These are phyloP conservation scores for Bimastos eiseni DNA, from an alignment of 2,888 invertebrate genomes.

Conservation along the genomic window DNA sequence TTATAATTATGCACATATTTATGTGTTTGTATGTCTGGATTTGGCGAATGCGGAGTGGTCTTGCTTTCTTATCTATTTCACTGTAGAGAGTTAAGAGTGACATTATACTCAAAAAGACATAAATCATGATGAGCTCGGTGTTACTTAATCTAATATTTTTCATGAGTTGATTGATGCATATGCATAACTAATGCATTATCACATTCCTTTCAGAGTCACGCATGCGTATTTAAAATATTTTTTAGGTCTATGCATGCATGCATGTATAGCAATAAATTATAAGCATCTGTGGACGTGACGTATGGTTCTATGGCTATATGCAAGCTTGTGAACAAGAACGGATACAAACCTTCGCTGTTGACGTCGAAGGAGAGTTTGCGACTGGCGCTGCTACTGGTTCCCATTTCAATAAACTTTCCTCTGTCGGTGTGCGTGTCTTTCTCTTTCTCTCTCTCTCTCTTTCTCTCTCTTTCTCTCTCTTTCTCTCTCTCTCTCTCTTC, in stretches of 20 bases:
- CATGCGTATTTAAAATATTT: no score
- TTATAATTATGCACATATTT: no score
- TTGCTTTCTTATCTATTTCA: no score
- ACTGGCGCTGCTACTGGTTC: slow-evolving; percentile 18
- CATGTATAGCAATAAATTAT: not conserved
- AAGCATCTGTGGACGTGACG: not conserved
- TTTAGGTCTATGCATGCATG: not conserved
- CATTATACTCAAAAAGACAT: no score
- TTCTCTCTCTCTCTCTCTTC: not conserved
- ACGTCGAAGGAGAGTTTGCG: slow-evolving; percentile 54
- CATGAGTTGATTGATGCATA: no score
- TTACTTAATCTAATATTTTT: no score
- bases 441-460: not conserved
- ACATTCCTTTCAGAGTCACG: no score
- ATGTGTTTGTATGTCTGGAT: no score
- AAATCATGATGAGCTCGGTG: no score
- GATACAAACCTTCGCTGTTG: slow-evolving; percentile 51
- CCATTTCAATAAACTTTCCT: not conserved
- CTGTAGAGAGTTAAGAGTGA: no score
- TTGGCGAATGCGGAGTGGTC: no score
- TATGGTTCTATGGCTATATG: not conserved
- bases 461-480: not conserved
- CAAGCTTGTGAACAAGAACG: not conserved
- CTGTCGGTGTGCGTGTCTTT: not conserved
- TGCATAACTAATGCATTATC: no score